Evolutionary conservation across 2,888 invertebrate species (phyloP).

Genomic region (Aplocera efformata): DNA sequence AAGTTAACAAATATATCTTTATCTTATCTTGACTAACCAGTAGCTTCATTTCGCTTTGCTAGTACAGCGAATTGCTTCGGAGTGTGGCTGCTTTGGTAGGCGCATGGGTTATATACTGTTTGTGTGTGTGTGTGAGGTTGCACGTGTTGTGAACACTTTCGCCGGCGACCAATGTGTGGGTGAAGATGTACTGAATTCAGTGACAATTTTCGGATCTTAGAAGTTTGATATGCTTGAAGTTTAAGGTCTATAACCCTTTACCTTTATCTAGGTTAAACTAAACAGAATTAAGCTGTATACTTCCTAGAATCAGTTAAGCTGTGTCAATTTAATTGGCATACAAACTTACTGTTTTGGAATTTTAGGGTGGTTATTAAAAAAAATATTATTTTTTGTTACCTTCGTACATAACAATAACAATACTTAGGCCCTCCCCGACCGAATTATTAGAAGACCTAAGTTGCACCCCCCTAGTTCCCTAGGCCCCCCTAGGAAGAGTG

Average conservation of each 20-base stretch:
- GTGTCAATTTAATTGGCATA: too few relatives aligned
- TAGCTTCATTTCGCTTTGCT: constrained; percentile 76
- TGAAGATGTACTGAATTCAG: constrained; percentile 31
- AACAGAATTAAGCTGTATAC: too few relatives aligned
- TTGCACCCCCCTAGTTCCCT: too few relatives aligned
- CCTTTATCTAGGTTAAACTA: too few relatives aligned
- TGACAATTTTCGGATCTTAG: constrained; percentile 15
- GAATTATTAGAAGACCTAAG: too few relatives aligned
- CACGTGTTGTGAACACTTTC: constrained; percentile 72
- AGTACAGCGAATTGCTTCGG: constrained; percentile 68
- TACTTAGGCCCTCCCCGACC: too few relatives aligned
- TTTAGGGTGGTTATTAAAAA: too few relatives aligned
- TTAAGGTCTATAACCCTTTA: not conserved
- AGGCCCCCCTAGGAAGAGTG: too few relatives aligned
- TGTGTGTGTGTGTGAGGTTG: constrained; percentile 58
- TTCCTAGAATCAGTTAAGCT: too few relatives aligned
- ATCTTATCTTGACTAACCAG: constrained; percentile 56
- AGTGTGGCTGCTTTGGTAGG: constrained; percentile 53
- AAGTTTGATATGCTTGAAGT: not conserved
- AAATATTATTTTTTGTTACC: too few relatives aligned
- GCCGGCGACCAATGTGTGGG: constrained; percentile 50
- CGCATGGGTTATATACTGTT: constrained; percentile 65
- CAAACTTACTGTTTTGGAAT: too few relatives aligned
- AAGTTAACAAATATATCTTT: constrained; percentile 20
- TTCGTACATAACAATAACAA: too few relatives aligned